Evolutionary conservation across 1,140 invertebrate genomes (phyloP).

Genomic region (Tetragnatha versicolor): DNA sequence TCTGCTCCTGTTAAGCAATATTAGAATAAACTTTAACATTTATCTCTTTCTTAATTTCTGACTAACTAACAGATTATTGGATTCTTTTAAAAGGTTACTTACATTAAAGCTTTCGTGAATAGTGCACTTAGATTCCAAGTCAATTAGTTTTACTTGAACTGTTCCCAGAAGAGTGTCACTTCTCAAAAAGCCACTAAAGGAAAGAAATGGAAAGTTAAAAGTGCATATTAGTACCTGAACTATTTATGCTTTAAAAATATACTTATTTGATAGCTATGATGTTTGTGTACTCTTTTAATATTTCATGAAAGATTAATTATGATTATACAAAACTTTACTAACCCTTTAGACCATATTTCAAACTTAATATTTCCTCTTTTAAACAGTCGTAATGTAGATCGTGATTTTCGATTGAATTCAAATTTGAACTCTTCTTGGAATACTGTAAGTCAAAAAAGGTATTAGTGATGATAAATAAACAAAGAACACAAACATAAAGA

Average conservation of each 20-base stretch:
- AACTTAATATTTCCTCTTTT: conserved; percentile 88
- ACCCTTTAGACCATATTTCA: conserved; percentile 93
- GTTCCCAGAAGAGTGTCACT: conserved; percentile 87
- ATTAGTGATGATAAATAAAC: neutral
- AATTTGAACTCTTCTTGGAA: conserved; percentile 82
- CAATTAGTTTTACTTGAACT: conserved; percentile 81
- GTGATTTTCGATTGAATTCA: conserved; percentile 78
- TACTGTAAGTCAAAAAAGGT: conserved; percentile 64
- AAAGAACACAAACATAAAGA: neutral
- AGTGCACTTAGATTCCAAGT: conserved; percentile 83
- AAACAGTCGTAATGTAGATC: conserved; percentile 82
- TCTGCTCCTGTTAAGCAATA: too few species aligned
- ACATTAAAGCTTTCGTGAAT: conserved; percentile 91
- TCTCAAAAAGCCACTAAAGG: conserved; percentile 89
- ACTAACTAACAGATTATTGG: too few species aligned
- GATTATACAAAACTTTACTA: too few species aligned
- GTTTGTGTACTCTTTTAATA: too few species aligned
- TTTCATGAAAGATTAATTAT: too few species aligned
- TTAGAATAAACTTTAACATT: conserved; percentile 11
- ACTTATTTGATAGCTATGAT: too few species aligned
- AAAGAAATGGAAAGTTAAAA: too few species aligned
- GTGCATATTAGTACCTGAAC: too few species aligned
- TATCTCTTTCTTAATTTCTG: neutral
- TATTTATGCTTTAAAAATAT: too few species aligned
- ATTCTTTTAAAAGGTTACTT: conserved; percentile 64